These are phyloP conservation scores for Myzus persicae DNA, from an alignment of 1,140 invertebrate genomes.

Conservation along the genomic window DNA sequence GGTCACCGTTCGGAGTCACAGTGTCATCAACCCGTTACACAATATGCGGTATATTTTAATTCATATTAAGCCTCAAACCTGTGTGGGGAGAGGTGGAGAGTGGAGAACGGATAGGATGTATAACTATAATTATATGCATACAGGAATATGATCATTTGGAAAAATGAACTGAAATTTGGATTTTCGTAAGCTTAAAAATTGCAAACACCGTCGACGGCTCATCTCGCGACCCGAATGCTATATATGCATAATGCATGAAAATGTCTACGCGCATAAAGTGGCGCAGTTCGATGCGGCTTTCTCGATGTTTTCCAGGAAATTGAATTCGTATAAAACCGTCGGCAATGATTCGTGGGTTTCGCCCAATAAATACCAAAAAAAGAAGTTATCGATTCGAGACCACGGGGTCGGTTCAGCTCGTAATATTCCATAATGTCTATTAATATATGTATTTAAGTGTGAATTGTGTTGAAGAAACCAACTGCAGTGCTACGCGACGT, in stretches of 20 bases:
- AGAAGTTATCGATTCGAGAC: background rate
- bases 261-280: background rate
- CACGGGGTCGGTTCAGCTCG: background rate
- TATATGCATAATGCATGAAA: background rate
- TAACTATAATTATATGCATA: too few species aligned
- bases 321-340: background rate
- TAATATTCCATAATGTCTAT: background rate
- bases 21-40: background rate
- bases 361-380: background rate
- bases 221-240: background rate
- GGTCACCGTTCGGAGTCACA: background rate
- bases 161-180: background rate
- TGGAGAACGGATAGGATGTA: background rate
- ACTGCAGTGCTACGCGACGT: too few species aligned
- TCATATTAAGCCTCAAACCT: background rate
- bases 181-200: background rate
- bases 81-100: background rate
- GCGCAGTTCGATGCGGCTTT: background rate
- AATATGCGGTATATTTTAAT: too few species aligned
- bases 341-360: background rate
- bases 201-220: background rate
- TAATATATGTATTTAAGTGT: background rate
- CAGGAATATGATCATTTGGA: fast-evolving
- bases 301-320: background rate
- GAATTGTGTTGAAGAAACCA: too few species aligned